Base-by-base conservation (phyloP, 2,888 invertebrate species). In the Acanthosepion esculentum region DNA sequence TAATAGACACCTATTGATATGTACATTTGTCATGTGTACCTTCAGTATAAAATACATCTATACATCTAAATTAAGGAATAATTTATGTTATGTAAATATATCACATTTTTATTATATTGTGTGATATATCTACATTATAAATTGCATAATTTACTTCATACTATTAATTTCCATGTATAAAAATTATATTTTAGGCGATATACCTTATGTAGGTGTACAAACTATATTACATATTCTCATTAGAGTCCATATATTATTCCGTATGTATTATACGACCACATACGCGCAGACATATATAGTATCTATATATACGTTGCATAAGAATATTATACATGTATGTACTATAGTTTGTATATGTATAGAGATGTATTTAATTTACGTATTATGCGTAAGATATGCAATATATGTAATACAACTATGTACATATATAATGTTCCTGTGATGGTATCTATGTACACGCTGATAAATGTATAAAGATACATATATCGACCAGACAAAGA, bases 311-410 rank as follows among this genome's bases (percentile, higher is more conserved):
- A 91, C 91, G 12, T 41, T 91, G 33, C 91, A 55, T 55, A 55
- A 55, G 18, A 55, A 55, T 55, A 55, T 41, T 41, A n/a, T 26
- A 91, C 12, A 91, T 18, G 26, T 33, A 91, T 33, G 48, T 33
- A 91, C 91, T 48, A n/a, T n/a, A 48, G 48, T 91, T 48, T 91
- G 48, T 91, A 91, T 91, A 91, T 91, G n/a, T 91, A 91, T 91
- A 29, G 33, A 10, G n/a, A 91, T n/a, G 29, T 91, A 91, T n/a
- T 0, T 33, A 33, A 33, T 33, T 50, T 50, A 50, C 50, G 15
- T 15, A 50, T 50, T 50, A 50, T 50, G 15, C 7, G 15, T 7
- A 50, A 50, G 50, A 50, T 50, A 50, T 50, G 50, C 8, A 50
- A 50, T 50, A 50, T 50, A 50, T 4, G 20, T 91, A 20, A 91